These are phyloP conservation scores for Corella eumyota DNA, from an alignment of 23 tunicate genomes.

Conservation along the genomic window DNA sequence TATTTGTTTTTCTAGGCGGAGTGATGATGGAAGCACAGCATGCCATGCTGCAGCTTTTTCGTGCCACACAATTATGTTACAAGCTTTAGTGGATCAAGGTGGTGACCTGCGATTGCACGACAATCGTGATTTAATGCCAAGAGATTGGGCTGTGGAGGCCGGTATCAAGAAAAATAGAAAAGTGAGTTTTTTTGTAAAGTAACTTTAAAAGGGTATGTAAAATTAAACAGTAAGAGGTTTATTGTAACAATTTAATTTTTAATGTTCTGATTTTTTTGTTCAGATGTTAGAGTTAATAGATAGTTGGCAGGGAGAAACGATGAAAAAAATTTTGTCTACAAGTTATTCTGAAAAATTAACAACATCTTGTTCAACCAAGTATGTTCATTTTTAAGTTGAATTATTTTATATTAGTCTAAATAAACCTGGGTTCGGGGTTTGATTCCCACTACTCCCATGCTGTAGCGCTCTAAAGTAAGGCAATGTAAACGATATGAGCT, in stretches of 20 bases:
- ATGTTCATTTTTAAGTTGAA: neutral
- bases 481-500: no score
- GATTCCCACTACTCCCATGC: no score
- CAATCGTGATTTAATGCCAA: conserved; percentile 30
- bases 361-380: neutral
- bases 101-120: conserved; percentile 90
- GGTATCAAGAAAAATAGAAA: conserved; percentile 50
- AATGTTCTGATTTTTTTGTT: neutral
- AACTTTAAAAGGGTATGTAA: no score
- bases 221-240: neutral
- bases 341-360: neutral
- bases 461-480: no score
- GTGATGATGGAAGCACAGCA: conserved; percentile 92
- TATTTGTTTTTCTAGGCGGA: conserved; percentile 15
- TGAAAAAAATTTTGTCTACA: neutral
- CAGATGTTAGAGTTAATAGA: conserved; percentile 23
- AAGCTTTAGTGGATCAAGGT: conserved; percentile 45
- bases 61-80: conserved; percentile 20
- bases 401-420: neutral
- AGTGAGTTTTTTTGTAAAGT: no score
- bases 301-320: conserved; percentile 1
- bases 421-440: no score
- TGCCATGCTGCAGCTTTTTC: conserved; percentile 91
- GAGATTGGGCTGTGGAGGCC: conserved; percentile 87
- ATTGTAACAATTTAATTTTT: neutral